These are phyloP conservation scores for Anguilla megastoma DNA, from an alignment of 2,797 vertebrate genomes.

Conservation along the genomic window DNA sequence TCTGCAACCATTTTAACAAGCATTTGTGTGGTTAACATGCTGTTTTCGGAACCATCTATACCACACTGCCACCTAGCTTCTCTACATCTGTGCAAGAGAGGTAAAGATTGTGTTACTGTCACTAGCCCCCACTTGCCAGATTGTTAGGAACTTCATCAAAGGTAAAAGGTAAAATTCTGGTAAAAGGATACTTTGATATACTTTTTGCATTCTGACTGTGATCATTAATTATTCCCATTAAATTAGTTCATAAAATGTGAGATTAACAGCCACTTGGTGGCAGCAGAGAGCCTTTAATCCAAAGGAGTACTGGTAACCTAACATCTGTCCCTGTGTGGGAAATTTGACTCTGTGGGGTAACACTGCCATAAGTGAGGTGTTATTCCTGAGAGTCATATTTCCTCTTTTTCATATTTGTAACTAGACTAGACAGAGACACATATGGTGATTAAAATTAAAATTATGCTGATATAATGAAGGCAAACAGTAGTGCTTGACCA, in stretches of 20 bases:
- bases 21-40: neutral
- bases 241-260: neutral
- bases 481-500: neutral
- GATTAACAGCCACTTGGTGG: constrained; percentile 36
- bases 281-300: constrained; percentile 37
- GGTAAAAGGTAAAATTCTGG: neutral
- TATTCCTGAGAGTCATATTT: constrained; percentile 12
- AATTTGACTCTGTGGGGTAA: neutral
- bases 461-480: neutral
- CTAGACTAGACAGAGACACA: constrained; percentile 3
- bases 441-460: neutral
- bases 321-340: neutral
- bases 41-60: neutral
- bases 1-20: neutral
- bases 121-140: neutral
- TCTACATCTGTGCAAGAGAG: neutral
- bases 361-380: constrained; percentile 5
- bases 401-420: neutral
- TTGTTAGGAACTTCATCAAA: neutral
- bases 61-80: neutral
- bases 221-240: neutral
- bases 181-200: neutral
- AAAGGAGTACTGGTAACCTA: neutral
- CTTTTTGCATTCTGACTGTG: neutral
- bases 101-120: neutral